Conservation (phyloP, 2,797 vertebrate species). For the Dermochelys coriacea region DNA sequence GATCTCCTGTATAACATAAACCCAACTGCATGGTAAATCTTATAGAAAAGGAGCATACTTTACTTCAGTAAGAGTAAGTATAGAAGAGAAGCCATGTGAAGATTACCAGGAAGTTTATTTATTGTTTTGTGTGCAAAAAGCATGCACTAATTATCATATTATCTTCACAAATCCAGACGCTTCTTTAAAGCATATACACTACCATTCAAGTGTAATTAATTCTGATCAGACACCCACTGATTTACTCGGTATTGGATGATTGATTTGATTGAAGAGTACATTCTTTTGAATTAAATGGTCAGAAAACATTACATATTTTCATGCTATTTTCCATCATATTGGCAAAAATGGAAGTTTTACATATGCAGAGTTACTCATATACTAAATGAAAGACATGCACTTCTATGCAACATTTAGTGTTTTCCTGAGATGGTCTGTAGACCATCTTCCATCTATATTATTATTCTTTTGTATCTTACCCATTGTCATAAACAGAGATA, state of each 20-base stretch:
- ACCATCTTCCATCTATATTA: background rate
- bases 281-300: background rate
- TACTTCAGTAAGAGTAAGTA: too few species aligned
- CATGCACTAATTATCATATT: background rate
- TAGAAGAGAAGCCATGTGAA: background rate
- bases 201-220: background rate
- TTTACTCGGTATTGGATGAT: background rate
- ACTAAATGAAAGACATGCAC: background rate
- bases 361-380: background rate
- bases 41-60: too few species aligned
- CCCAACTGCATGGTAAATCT: background rate
- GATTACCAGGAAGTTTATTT: background rate
- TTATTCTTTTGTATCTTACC: background rate
- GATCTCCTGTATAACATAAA: background rate
- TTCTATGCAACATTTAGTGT: background rate
- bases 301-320: background rate
- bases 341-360: background rate
- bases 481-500: background rate
- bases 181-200: background rate
- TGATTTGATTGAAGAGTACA: slow-evolving; percentile 9
- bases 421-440: background rate
- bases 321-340: background rate
- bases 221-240: background rate
- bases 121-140: background rate
- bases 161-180: background rate